phyloP scores from a whole-genome alignment of 2,888 invertebrate genomes.

The Macrosoma leucophasiata region DNA sequence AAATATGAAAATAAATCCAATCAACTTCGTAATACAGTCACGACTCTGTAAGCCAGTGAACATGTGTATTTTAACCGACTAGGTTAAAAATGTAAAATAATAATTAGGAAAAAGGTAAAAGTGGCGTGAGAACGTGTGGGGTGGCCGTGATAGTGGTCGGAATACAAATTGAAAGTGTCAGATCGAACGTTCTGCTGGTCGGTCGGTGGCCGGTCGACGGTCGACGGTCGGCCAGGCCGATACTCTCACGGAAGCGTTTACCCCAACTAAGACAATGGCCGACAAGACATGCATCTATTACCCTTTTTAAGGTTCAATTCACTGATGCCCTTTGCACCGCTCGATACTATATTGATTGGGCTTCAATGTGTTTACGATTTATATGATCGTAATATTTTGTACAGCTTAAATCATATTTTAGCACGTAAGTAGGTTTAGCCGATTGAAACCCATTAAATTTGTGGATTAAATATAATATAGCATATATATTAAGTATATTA shows the following conservation, averaged over 20 bases:
- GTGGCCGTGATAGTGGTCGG: conserved; percentile 49
- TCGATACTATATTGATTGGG: too few relatives aligned
- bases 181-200: conserved; percentile 50
- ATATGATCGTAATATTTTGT: too few relatives aligned
- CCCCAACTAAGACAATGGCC: conserved; percentile 62
- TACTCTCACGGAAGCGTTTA: conserved; percentile 72
- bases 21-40: conserved; percentile 44
- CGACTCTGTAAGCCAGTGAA: conserved; percentile 44
- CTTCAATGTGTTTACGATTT: too few relatives aligned
- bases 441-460: too few relatives aligned
- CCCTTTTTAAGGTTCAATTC: conserved; percentile 55
- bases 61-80: conserved; percentile 50
- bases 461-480: too few relatives aligned
- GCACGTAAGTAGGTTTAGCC: too few relatives aligned
- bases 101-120: conserved; percentile 61
- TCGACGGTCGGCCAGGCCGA: conserved; percentile 33
- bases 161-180: conserved; percentile 62
- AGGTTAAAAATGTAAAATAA: conserved; percentile 57
- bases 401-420: too few relatives aligned
- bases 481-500: too few relatives aligned
- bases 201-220: too few relatives aligned
- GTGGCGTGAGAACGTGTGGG: conserved; percentile 64
- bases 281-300: conserved; percentile 71
- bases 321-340: conserved; percentile 50
- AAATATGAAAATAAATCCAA: conserved; percentile 28